These are phyloP conservation scores for Catocala nupta DNA, from an alignment of 2,888 invertebrate species.

Conservation along the genomic window DNA sequence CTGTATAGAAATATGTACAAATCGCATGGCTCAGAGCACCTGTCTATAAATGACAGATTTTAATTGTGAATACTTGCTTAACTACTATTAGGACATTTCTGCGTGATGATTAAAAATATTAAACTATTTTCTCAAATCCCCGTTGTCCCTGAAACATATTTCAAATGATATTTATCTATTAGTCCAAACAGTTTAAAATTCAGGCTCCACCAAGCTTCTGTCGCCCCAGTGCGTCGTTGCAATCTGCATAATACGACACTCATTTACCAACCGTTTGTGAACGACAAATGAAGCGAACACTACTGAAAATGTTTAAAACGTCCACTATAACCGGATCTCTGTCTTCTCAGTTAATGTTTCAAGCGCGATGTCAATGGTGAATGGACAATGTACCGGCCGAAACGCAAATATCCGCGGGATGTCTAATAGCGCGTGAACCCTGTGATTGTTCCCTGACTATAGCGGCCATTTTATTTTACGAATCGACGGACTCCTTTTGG, in stretches of 20 bases:
- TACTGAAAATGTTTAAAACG: constrained; percentile 63
- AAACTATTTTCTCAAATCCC: too few species aligned
- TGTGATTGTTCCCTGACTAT: constrained; percentile 68
- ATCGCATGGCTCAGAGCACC: too few species aligned
- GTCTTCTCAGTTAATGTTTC: constrained; percentile 39
- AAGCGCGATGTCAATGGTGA: constrained; percentile 44
- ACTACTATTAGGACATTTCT: too few species aligned
- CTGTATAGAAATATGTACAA: too few species aligned
- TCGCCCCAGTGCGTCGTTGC: constrained; percentile 66
- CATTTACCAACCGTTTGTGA: constrained; percentile 79
- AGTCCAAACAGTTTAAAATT: constrained; percentile 68
- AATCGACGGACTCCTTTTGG: constrained; percentile 56
- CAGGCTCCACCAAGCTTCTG: constrained; percentile 28
- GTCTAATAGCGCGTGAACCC: constrained; percentile 77
- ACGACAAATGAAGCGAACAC: constrained; percentile 77
- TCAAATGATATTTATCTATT: constrained; percentile 61
- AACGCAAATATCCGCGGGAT: constrained; percentile 68
- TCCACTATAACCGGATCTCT: constrained; percentile 56
- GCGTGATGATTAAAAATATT: neutral
- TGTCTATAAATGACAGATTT: too few species aligned
- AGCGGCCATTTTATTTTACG: constrained; percentile 64
- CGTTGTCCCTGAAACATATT: neutral
- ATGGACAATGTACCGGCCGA: constrained; percentile 55
- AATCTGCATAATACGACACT: constrained; percentile 80
- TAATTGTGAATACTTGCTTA: too few species aligned